Conservation (phyloP, 2,113 vertebrate genomes). For the Corythornis vintsioides region DNA sequence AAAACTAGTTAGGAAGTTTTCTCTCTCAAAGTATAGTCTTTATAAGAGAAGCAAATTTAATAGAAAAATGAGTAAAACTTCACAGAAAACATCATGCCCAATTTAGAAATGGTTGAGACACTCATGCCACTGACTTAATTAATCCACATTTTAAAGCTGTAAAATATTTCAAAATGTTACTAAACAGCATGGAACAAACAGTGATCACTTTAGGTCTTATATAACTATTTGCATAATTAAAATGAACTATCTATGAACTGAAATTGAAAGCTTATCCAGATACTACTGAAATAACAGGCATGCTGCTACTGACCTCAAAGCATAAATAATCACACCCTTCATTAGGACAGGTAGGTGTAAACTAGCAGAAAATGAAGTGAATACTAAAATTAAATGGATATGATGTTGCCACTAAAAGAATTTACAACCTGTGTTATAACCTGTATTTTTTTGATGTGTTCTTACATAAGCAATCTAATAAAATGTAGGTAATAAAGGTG, state of each 20-base stretch:
- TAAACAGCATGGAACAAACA: not conserved
- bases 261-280: not conserved
- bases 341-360: not conserved
- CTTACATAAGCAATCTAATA: not conserved
- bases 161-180: not conserved
- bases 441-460: not conserved
- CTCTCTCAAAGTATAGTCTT: not conserved
- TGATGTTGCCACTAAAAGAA: not conserved
- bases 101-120: not conserved
- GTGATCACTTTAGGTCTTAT: not conserved
- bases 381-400: not conserved
- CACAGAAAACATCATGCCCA: not conserved
- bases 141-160: not conserved
- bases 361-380: not conserved
- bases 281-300: not conserved
- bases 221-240: not conserved
- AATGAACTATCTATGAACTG: not conserved
- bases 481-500: not conserved
- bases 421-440: not conserved
- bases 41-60: not conserved
- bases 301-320: not conserved
- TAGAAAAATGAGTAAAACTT: not conserved
- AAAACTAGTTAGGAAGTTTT: not conserved
- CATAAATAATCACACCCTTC: not conserved
- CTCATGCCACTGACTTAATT: not conserved